These are phyloP conservation scores for Lasioglossum villosulum DNA, from an alignment of 2,888 invertebrate genomes.

Conservation along the genomic window DNA sequence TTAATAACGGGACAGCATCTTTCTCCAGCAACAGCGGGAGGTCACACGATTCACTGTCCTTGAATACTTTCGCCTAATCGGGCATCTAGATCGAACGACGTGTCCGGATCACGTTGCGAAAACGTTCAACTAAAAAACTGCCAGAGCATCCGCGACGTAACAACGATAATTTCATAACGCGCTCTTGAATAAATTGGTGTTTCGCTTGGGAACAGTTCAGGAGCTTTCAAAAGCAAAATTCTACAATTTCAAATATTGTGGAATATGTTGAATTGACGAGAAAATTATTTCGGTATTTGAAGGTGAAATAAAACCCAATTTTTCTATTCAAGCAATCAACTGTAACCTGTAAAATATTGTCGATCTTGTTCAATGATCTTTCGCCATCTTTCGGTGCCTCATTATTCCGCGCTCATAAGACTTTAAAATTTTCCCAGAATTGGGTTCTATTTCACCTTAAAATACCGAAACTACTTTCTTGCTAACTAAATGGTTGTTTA, in stretches of 20 bases:
- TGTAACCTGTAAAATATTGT: too few relatives aligned
- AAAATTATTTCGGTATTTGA: too few relatives aligned
- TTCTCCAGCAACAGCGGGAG: constrained; percentile 56
- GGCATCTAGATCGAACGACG: constrained; percentile 52
- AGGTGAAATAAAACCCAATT: too few relatives aligned
- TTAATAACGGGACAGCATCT: constrained; percentile 63
- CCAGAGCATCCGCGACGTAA: background rate
- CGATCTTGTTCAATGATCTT: too few relatives aligned
- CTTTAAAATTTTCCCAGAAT: too few relatives aligned
- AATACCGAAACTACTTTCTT: too few relatives aligned
- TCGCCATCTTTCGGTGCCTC: too few relatives aligned
- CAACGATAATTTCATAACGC: background rate
- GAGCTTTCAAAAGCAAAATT: background rate
- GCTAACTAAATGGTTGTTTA: background rate
- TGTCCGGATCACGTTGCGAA: constrained; percentile 20
- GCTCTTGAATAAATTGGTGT: too few relatives aligned
- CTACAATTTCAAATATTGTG: background rate
- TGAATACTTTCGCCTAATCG: constrained; percentile 75
- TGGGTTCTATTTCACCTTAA: too few relatives aligned
- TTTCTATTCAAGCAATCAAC: too few relatives aligned
- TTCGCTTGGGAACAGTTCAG: background rate
- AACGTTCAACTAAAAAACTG: constrained; percentile 4
- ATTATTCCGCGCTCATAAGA: too few relatives aligned
- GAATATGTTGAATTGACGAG: background rate
- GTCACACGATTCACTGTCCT: constrained; percentile 72